Conservation (phyloP, 1,140 invertebrate species). For the Drosophila novamexicana region DNA sequence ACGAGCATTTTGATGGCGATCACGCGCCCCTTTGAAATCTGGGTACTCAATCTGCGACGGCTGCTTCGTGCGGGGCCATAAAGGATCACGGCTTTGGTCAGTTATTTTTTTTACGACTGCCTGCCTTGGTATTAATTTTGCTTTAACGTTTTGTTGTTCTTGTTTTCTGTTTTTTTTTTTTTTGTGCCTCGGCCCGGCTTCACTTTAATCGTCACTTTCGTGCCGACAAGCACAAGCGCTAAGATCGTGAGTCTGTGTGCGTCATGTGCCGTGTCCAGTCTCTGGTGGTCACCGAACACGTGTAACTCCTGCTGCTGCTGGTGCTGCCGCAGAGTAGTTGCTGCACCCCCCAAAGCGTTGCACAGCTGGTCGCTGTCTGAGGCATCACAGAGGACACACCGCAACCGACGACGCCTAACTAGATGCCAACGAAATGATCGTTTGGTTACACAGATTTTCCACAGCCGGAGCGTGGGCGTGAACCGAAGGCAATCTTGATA, state of each 20-base stretch:
- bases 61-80: constrained; percentile 45
- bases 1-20: constrained; percentile 81
- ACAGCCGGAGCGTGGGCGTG: constrained; percentile 51
- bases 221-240: constrained; percentile 45
- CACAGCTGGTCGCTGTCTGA: constrained; percentile 54
- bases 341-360: constrained; percentile 58
- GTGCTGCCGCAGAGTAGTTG: neutral
- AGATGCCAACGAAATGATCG: constrained; percentile 72
- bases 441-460: constrained; percentile 28
- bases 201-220: constrained; percentile 53
- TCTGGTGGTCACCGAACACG: constrained; percentile 58
- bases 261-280: constrained; percentile 7
- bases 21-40: constrained; percentile 76
- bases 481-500: constrained; percentile 65
- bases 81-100: constrained; percentile 46
- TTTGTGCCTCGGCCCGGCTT: constrained; percentile 17
- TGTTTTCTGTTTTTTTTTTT: constrained; percentile 5
- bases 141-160: constrained; percentile 56
- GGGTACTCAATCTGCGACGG: constrained; percentile 58
- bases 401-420: constrained; percentile 58
- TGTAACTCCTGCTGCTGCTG: constrained; percentile 31
- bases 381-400: constrained; percentile 58
- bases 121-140: constrained; percentile 70
- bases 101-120: constrained; percentile 65
- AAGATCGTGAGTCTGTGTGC: constrained; percentile 40